A percentile compares a stretch with the other conserved stretches of the same genome.
phyloP scores from a whole-genome alignment of 1,140 invertebrate species.

The Scylla paramamosain region DNA sequence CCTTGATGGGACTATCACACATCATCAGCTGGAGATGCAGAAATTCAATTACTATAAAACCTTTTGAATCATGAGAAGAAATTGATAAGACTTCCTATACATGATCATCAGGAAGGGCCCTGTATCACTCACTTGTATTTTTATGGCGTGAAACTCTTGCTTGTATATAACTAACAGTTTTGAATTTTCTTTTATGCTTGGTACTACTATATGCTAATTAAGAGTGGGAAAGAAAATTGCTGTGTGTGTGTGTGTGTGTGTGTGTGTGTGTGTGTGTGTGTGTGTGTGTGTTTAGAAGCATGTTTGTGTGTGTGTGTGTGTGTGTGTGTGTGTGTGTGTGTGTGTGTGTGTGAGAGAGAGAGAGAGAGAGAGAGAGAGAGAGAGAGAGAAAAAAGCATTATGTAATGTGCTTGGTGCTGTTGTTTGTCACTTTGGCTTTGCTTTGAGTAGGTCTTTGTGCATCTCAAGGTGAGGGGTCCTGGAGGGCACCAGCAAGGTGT shows the following conservation, averaged over 20 bases:
- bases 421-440: conserved; percentile 4
- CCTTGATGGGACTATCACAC: conserved; percentile 10
- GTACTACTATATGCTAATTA: background rate
- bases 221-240: no score
- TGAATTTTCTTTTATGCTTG: conserved; percentile 32
- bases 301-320: background rate
- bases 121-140: background rate
- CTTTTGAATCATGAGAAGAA: background rate
- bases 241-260: no score
- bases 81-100: background rate
- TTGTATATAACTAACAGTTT: conserved; percentile 31
- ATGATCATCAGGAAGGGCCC: background rate
- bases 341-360: background rate
- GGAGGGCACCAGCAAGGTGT: background rate
- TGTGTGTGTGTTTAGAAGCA: background rate
- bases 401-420: background rate
- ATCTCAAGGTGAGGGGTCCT: background rate
- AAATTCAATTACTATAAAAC: background rate
- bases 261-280: background rate
- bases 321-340: no score
- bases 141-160: background rate
- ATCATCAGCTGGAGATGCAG: no score
- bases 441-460: background rate
- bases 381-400: background rate
- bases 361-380: background rate